Evolutionary conservation across 2,888 invertebrate genomes (phyloP).

Genomic region (Eilema griseolum): DNA sequence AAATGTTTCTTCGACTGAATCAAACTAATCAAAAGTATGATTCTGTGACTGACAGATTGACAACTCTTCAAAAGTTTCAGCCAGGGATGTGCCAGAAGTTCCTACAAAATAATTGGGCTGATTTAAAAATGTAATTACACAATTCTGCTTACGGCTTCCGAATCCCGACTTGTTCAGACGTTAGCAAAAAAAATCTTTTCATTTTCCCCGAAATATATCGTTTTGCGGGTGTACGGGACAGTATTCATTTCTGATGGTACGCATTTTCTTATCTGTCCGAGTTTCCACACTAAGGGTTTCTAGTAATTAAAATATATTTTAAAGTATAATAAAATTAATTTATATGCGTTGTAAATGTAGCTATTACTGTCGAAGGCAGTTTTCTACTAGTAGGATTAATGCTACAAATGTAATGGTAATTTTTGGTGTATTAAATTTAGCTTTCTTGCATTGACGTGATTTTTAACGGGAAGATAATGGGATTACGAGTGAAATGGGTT

Average conservation of each 20-base stretch:
- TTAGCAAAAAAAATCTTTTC: constrained; percentile 26
- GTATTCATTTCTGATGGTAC: constrained; percentile 15
- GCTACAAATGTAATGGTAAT: neutral
- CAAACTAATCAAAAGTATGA: constrained; percentile 49
- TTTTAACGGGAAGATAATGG: neutral
- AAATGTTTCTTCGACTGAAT: constrained; percentile 12
- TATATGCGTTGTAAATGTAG: neutral
- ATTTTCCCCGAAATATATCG: constrained; percentile 21
- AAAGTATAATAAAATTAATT: neutral
- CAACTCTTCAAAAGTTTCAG: constrained; percentile 35
- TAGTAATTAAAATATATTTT: neutral
- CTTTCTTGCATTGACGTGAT: neutral
- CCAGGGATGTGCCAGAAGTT: constrained; percentile 26
- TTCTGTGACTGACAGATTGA: constrained; percentile 45
- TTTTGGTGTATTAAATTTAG: neutral
- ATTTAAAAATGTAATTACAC: constrained; percentile 43
- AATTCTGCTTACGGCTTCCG: constrained; percentile 23
- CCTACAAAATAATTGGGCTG: constrained; percentile 33
- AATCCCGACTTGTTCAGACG: constrained; percentile 25
- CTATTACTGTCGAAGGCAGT: neutral
- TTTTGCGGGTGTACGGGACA: constrained; percentile 10
- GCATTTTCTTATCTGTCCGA: constrained; percentile 8
- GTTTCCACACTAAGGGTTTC: neutral
- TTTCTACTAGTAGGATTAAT: too few species aligned
- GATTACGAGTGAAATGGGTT: neutral